phyloP scores from a whole-genome alignment of 2,113 vertebrate species.

The Dryoscopus gambensis region DNA sequence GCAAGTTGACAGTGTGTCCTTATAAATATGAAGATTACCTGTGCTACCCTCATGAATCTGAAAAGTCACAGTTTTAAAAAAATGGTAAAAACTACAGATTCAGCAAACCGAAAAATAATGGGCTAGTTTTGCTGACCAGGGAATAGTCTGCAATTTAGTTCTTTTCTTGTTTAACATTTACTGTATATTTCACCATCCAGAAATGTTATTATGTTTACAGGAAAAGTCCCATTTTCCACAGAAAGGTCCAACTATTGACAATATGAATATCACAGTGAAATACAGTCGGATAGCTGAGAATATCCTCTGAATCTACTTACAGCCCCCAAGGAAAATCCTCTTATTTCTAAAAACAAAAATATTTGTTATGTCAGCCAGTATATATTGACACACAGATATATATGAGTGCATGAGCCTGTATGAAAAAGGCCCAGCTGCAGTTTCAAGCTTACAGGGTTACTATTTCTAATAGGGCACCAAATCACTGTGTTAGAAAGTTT shows the following conservation, averaged over 20 bases:
- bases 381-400: not conserved
- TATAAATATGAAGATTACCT: conserved; percentile 73
- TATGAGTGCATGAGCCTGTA: not conserved
- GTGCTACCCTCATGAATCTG: conserved; percentile 53
- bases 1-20: conserved; percentile 66
- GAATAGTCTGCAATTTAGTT: conserved; percentile 65
- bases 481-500: not conserved
- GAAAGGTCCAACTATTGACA: conserved; percentile 56
- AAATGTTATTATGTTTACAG: conserved; percentile 65
- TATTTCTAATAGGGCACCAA: not conserved
- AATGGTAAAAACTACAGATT: conserved; percentile 54
- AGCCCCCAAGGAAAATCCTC: conserved; percentile 35
- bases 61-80: conserved; percentile 63
- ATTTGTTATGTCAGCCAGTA: conserved; percentile 31
- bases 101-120: conserved; percentile 70
- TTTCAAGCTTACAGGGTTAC: not conserved
- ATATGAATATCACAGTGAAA: conserved; percentile 59
- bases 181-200: conserved; percentile 45
- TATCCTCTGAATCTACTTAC: conserved; percentile 47
- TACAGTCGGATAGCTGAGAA: not conserved
- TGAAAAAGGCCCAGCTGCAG: not conserved
- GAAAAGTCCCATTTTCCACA: conserved; percentile 31
- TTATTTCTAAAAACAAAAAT: conserved; percentile 20
- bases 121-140: conserved; percentile 67
- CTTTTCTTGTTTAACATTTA: conserved; percentile 61